These are phyloP conservation scores for Sitodiplosis mosellana DNA, from an alignment of 1,140 invertebrate species.

Conservation along the genomic window DNA sequence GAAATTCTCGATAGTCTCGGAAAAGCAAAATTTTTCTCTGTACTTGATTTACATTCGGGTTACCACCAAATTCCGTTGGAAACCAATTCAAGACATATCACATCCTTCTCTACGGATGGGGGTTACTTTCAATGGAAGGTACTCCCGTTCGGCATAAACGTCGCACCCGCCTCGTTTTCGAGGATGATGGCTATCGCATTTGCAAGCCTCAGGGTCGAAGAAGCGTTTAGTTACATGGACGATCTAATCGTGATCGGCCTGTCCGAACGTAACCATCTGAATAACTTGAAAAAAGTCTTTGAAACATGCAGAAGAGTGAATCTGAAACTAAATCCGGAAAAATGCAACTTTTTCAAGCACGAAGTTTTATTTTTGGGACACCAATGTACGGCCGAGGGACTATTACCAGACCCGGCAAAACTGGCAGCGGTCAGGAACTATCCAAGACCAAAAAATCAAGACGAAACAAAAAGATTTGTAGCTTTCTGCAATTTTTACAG, in stretches of 20 bases:
- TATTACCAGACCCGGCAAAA: conserved; percentile 4
- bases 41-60: conserved; percentile 22
- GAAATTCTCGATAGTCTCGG: conserved; percentile 20
- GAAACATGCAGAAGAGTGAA: background rate
- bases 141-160: conserved; percentile 1
- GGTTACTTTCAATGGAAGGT: background rate
- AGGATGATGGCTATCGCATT: background rate
- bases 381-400: background rate
- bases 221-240: background rate
- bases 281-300: background rate
- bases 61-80: conserved; percentile 24
- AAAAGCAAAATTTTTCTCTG: too few relatives aligned
- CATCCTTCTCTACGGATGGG: background rate
- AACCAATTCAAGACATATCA: background rate
- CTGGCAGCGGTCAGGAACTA: conserved; percentile 6
- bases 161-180: background rate
- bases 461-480: conserved; percentile 18
- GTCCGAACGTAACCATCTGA: background rate
- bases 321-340: conserved; percentile 11
- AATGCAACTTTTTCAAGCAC: conserved; percentile 8
- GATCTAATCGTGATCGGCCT: background rate
- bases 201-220: background rate
- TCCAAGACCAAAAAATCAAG: conserved; percentile 9
- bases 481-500: conserved; percentile 18
- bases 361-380: conserved; percentile 11